A percentile compares a stretch with the other conserved stretches of the same genome.
phyloP scores from a whole-genome alignment of 2,113 vertebrate genomes.

The Perca schrenkii region DNA sequence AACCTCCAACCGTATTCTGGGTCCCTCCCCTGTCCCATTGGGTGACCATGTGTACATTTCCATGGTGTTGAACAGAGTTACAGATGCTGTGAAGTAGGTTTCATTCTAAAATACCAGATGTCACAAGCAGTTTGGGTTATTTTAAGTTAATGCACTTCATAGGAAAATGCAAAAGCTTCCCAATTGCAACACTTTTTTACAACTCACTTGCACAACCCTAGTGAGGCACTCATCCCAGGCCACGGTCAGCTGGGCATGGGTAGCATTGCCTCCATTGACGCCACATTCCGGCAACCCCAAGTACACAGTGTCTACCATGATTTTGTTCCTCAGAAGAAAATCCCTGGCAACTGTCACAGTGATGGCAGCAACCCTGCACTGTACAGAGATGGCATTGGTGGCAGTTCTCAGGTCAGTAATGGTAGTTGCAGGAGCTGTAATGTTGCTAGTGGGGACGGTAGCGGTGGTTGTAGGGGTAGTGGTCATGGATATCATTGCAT shows the following conservation, averaged over 20 bases:
- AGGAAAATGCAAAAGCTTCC: not conserved
- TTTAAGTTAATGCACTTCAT: not conserved
- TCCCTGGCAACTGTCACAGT: slow-evolving; percentile 80
- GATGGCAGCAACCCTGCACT: slow-evolving; percentile 83
- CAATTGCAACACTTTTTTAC: not conserved
- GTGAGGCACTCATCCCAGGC: slow-evolving; percentile 87
- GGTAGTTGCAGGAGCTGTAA: not conserved
- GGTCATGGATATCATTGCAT: not conserved
- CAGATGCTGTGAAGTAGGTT: slow-evolving; percentile 81
- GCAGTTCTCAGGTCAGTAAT: not conserved
- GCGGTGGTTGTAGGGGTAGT: not conserved
- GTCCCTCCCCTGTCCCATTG: slow-evolving; percentile 56
- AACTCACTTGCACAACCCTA: slow-evolving; percentile 82
- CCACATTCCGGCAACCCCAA: slow-evolving; percentile 86
- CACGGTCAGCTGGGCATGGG: slow-evolving; percentile 82
- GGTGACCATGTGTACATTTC: slow-evolving; percentile 39
- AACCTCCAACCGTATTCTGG: slow-evolving; percentile 74
- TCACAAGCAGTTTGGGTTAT: not conserved
- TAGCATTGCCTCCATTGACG: slow-evolving; percentile 78
- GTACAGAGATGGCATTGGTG: slow-evolving; percentile 68
- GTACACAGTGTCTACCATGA: slow-evolving; percentile 84
- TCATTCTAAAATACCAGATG: slow-evolving; percentile 84
- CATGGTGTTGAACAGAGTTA: slow-evolving; percentile 80
- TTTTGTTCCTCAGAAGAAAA: slow-evolving; percentile 82
- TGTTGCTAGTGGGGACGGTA: not conserved